These are phyloP conservation scores for Drosophila mauritiana DNA, from an alignment of 1,140 invertebrate genomes.

Conservation along the genomic window DNA sequence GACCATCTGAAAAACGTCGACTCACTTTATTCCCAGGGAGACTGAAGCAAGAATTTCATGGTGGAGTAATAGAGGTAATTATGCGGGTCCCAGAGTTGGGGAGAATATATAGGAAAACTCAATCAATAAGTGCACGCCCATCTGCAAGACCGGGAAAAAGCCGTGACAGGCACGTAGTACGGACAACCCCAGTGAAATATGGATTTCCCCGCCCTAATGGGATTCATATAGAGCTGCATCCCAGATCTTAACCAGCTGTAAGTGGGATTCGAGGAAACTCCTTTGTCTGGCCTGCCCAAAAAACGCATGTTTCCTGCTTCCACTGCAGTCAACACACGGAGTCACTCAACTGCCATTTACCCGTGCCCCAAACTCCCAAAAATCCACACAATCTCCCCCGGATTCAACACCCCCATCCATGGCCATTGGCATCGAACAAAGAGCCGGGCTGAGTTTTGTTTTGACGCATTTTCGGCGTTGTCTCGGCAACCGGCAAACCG, in stretches of 20 bases:
- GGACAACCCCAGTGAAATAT: slow-evolving; percentile 17
- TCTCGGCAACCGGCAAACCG: slow-evolving; percentile 64
- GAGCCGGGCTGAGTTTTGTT: slow-evolving; percentile 60
- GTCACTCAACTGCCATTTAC: slow-evolving; percentile 30
- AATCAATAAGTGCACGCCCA: slow-evolving; percentile 59
- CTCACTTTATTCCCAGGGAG: slow-evolving; percentile 66
- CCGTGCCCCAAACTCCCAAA: slow-evolving; percentile 1
- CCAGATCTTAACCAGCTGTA: slow-evolving; percentile 7
- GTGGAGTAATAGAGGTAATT: slow-evolving; percentile 46
- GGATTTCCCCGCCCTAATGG: not conserved
- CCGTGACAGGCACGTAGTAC: slow-evolving; percentile 45
- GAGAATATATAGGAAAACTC: slow-evolving; percentile 20
- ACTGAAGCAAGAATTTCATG: slow-evolving; percentile 47
- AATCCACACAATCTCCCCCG: not conserved
- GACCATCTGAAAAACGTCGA: slow-evolving; percentile 56
- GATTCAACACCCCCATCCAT: not conserved
- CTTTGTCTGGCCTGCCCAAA: slow-evolving; percentile 56
- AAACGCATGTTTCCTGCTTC: slow-evolving; percentile 75
- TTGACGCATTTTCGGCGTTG: slow-evolving; percentile 66
- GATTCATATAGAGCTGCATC: not conserved
- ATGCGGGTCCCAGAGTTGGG: slow-evolving; percentile 39
- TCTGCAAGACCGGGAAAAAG: slow-evolving; percentile 19
- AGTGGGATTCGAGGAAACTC: not conserved
- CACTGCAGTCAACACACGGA: slow-evolving; percentile 32
- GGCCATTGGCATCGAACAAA: slow-evolving; percentile 59